These are phyloP conservation scores for Gorsachius magnificus DNA, from an alignment of 2,797 vertebrate species.

Conservation along the genomic window DNA sequence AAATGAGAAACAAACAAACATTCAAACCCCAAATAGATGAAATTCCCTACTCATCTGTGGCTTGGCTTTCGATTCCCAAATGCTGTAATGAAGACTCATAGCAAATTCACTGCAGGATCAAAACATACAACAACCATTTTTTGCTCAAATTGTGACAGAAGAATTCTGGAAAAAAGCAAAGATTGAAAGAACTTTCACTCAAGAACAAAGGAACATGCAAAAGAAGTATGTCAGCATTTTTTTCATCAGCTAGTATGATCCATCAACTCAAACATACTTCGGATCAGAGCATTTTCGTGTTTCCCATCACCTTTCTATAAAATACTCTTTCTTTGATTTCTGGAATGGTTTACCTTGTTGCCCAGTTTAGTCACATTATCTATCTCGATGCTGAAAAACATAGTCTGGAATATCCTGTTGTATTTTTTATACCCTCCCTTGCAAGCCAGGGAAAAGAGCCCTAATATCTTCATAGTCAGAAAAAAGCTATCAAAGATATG, in stretches of 20 bases:
- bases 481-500: neutral
- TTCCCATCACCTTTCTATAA: neutral
- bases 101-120: neutral
- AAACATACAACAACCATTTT: accelerated
- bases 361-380: neutral
- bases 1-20: neutral
- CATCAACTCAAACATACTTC: neutral
- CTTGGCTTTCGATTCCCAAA: neutral
- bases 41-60: neutral
- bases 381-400: neutral
- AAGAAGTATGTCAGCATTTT: neutral
- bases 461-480: neutral
- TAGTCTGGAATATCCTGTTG: neutral
- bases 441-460: neutral
- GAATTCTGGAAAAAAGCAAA: neutral
- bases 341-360: neutral
- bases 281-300: neutral
- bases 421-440: neutral
- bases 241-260: neutral
- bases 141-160: neutral
- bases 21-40: neutral
- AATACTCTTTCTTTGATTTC: neutral
- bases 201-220: neutral
- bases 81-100: neutral
- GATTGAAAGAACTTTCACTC: neutral